Conservation (phyloP, 2,113 vertebrate species). For the Microcebus lehilahytsara region DNA sequence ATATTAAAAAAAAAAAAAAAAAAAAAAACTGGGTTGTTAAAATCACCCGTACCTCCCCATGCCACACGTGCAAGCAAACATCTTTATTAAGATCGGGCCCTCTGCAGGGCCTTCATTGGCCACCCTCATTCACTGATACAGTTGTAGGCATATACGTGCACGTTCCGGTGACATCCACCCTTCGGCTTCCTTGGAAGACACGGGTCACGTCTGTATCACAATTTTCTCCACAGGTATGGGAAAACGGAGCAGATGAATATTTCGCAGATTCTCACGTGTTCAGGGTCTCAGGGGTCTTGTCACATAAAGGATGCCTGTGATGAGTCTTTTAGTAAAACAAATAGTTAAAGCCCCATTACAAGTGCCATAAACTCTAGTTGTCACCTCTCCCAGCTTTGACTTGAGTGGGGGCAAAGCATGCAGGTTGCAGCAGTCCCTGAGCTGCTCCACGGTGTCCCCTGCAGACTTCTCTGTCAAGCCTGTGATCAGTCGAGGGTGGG, state of each 20-base stretch:
- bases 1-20: not conserved
- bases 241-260: not conserved
- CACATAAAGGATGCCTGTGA: not conserved
- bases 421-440: too few relatives aligned
- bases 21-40: not conserved
- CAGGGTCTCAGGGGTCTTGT: not conserved
- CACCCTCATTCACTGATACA: fast-evolving
- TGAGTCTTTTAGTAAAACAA: not conserved
- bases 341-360: not conserved
- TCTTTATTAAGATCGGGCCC: not conserved
- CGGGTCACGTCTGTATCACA: fast-evolving
- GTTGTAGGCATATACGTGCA: fast-evolving
- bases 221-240: not conserved
- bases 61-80: not conserved
- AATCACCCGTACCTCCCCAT: not conserved
- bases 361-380: not conserved
- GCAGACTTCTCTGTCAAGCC: not conserved
- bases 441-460: not conserved
- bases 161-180: not conserved
- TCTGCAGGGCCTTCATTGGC: not conserved
- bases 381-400: not conserved
- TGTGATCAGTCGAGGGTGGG: not conserved
- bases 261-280: not conserved
- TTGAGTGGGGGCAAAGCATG: too few relatives aligned
- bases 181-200: not conserved